phyloP scores from a whole-genome alignment of 2,797 vertebrate genomes.

The Salarias fasciatus region DNA sequence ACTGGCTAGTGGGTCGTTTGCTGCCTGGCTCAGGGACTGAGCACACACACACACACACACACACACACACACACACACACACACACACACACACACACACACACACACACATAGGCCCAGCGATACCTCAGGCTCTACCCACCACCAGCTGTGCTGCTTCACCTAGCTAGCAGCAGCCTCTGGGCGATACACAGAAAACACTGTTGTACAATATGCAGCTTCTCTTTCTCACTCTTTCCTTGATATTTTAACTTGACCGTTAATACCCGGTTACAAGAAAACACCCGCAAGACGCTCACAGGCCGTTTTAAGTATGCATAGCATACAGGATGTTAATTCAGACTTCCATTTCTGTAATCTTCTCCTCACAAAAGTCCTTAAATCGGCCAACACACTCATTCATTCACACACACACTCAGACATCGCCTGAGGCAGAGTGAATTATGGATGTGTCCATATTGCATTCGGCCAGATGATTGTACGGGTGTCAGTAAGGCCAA shows the following conservation, averaged over 20 bases:
- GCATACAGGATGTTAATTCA: not conserved
- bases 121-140: conserved; percentile 59
- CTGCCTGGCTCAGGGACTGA: conserved; percentile 39
- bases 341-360: not conserved
- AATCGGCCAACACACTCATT: not conserved
- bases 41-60: too few relatives aligned
- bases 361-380: conserved; percentile 18
- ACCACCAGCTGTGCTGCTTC: conserved; percentile 62
- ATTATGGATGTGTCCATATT: conserved; percentile 29
- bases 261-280: conserved; percentile 3
- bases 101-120: too few relatives aligned
- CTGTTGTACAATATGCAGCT: conserved; percentile 23
- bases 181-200: conserved; percentile 49
- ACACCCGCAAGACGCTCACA: conserved; percentile 2
- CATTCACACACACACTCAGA: not conserved
- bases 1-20: conserved; percentile 20
- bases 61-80: too few relatives aligned
- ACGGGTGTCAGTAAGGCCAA: conserved; percentile 25
- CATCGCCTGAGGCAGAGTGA: conserved; percentile 5
- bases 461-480: conserved; percentile 28
- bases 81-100: too few relatives aligned
- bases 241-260: not conserved
- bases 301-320: conserved; percentile 12
- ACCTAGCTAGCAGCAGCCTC: conserved; percentile 53
- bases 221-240: not conserved